A percentile compares a stretch with the other conserved stretches of the same genome.
These are phyloP conservation scores for Protobothrops flavoviridis DNA, from an alignment of 2,113 vertebrate genomes.

Conservation along the genomic window DNA sequence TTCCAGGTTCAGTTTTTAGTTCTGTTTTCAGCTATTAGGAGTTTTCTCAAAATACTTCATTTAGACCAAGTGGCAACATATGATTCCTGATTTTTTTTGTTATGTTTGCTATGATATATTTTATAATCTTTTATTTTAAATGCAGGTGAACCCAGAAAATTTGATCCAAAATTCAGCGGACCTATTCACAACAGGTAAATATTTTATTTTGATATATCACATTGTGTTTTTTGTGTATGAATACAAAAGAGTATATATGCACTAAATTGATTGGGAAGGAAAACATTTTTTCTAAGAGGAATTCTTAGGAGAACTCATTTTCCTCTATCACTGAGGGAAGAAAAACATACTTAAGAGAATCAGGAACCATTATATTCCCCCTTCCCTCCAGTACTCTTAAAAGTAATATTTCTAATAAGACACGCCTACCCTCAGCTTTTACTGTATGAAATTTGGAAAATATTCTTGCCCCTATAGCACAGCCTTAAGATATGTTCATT, in stretches of 20 bases:
- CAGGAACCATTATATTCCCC: background rate
- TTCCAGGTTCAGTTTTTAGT: background rate
- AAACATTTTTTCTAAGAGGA: background rate
- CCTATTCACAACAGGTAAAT: slow-evolving; percentile 88
- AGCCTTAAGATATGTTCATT: background rate
- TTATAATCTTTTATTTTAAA: slow-evolving; percentile 71
- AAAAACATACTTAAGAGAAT: background rate
- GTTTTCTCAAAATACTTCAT: background rate
- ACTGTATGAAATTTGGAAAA: background rate
- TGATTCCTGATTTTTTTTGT: slow-evolving; percentile 25
- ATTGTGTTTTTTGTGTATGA: slow-evolving; percentile 34
- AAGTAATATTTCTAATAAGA: background rate
- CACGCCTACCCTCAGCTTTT: background rate
- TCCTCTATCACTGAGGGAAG: background rate
- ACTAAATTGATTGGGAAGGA: background rate
- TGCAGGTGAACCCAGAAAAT: slow-evolving; percentile 87
- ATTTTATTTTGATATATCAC: slow-evolving; percentile 35
- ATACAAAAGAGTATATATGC: background rate
- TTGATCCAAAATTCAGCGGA: slow-evolving; percentile 90
- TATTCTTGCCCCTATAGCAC: background rate
- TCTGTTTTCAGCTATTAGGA: background rate
- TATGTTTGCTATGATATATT: slow-evolving; percentile 27
- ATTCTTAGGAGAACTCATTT: background rate
- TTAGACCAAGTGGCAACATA: background rate
- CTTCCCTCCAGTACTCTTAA: background rate